Evolutionary conservation across 35 echinoderm and acorn worm species (phyloP).

Genomic region (Hemicentrotus pulcherrimus): DNA sequence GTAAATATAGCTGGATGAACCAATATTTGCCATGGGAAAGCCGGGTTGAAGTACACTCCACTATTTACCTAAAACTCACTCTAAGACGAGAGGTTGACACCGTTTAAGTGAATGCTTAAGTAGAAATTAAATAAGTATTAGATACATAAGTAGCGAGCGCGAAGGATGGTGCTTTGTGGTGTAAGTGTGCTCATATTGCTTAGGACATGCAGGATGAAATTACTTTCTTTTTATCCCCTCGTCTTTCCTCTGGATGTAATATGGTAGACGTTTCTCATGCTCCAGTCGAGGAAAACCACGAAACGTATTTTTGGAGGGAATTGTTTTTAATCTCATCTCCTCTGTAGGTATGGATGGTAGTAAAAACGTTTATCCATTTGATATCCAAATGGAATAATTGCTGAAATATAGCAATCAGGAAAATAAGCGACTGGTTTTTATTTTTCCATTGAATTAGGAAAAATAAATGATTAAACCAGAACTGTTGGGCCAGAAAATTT

Average conservation of each 20-base stretch:
- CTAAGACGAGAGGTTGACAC: neutral
- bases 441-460: neutral
- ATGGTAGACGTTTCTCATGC: no score
- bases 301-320: no score
- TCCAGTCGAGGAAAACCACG: no score
- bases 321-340: no score
- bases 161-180: neutral
- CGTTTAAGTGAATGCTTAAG: neutral
- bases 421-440: neutral
- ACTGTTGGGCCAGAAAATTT: neutral
- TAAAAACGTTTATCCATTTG: no score
- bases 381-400: no score
- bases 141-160: neutral
- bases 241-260: no score
- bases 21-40: slow-evolving; percentile 43
- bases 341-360: no score
- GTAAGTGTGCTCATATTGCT: neutral
- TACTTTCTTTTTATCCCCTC: no score
- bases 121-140: neutral
- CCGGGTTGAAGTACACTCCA: slow-evolving; percentile 43
- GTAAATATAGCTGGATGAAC: neutral
- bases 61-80: slow-evolving; percentile 30
- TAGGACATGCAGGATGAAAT: no score
- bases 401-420: neutral
- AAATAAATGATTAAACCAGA: neutral